Conservation (phyloP, 2,113 vertebrate genomes). For the Rana temporaria region DNA sequence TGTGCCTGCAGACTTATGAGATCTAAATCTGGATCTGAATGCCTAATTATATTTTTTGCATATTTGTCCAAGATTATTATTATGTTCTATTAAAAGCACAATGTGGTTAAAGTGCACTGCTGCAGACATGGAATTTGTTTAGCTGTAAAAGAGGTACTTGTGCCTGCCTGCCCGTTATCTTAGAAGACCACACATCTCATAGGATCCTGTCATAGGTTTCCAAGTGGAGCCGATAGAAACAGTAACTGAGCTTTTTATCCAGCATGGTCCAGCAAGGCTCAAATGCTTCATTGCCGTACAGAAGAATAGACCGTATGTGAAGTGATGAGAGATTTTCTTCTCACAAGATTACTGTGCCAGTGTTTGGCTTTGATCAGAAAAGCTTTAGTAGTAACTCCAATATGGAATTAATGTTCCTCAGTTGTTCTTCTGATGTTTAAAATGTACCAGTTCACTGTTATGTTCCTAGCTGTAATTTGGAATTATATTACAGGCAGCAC, state of each 20-base stretch:
- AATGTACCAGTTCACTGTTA: slow-evolving; percentile 2
- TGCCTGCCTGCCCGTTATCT: slow-evolving; percentile 12
- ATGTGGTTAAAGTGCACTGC: too few relatives aligned
- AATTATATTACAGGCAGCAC: not conserved
- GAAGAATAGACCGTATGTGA: not conserved
- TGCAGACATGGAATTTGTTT: not conserved
- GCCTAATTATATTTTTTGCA: too few relatives aligned
- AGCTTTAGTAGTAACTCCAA: slow-evolving; percentile 26
- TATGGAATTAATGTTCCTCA: not conserved
- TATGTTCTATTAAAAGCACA: too few relatives aligned
- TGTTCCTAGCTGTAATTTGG: not conserved
- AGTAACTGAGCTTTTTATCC: not conserved
- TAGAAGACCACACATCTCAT: slow-evolving; percentile 20
- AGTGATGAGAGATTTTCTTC: slow-evolving; percentile 15
- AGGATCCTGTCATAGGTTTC: slow-evolving; percentile 7
- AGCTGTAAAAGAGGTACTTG: not conserved
- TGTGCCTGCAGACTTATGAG: too few relatives aligned
- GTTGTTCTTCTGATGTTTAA: slow-evolving; percentile 12
- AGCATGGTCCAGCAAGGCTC: not conserved
- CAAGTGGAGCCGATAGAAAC: slow-evolving; percentile 10
- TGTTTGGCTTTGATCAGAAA: slow-evolving; percentile 24
- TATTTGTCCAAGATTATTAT: too few relatives aligned
- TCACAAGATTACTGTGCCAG: slow-evolving; percentile 6
- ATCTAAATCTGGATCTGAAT: too few relatives aligned
- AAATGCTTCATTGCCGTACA: not conserved